Conservation (phyloP, 1,140 invertebrate genomes). For the Ridgeia piscesae region DNA sequence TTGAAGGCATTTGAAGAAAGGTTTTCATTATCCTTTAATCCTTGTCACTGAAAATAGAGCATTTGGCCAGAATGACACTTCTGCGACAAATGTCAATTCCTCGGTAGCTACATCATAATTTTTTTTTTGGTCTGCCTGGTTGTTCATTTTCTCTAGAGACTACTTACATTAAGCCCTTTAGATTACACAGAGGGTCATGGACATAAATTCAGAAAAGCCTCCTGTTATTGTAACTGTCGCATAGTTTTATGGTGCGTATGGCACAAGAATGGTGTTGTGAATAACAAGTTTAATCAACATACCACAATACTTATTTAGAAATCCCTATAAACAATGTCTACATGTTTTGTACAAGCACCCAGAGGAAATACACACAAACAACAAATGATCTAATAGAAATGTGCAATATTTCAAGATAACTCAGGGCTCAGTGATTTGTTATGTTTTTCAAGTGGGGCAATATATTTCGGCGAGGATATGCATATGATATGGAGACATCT, state of each 20-base stretch:
- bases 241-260: not conserved
- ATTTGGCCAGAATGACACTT: no score
- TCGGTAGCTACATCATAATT: no score
- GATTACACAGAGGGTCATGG: not conserved
- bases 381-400: not conserved
- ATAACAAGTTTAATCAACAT: not conserved
- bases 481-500: no score
- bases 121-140: no score
- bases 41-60: no score
- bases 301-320: not conserved
- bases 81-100: no score
- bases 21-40: no score
- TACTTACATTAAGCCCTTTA: not conserved
- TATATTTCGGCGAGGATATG: not conserved
- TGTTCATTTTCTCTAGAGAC: not conserved
- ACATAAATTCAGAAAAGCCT: not conserved
- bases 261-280: not conserved
- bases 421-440: not conserved
- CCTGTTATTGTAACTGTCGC: not conserved
- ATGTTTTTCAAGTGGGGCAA: not conserved
- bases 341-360: no score
- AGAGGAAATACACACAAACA: not conserved
- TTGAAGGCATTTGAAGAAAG: no score
- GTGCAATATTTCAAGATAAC: not conserved
- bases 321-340: no score